phyloP scores from a whole-genome alignment of 1,140 invertebrate genomes.

The Euura lappo region DNA sequence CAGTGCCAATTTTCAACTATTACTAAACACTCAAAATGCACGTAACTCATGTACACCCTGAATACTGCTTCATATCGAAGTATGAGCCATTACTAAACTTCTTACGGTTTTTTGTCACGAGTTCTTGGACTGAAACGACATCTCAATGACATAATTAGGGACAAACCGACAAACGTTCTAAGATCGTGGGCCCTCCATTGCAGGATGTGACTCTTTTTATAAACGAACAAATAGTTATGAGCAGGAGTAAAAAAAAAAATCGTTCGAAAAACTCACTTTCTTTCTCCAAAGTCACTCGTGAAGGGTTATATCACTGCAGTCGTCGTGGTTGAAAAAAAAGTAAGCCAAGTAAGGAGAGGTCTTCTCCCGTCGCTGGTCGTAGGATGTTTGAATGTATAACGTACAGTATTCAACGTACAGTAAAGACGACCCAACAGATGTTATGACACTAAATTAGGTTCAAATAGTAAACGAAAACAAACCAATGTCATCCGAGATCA shows the following conservation, averaged over 20 bases:
- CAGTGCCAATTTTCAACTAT: not conserved
- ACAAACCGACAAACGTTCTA: no score
- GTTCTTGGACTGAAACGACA: not conserved
- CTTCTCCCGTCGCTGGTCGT: not conserved
- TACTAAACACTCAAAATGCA: not conserved
- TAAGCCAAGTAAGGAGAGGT: not conserved
- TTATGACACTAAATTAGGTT: not conserved
- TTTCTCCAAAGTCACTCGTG: no score
- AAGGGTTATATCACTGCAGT: no score
- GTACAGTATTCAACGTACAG: not conserved
- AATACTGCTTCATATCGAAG: not conserved
- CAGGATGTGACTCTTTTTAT: no score
- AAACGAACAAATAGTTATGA: no score
- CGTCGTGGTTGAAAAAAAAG: not conserved
- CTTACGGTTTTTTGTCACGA: not conserved
- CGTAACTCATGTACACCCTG: not conserved
- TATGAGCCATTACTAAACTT: not conserved
- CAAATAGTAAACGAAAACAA: slow-evolving; percentile 2
- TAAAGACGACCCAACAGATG: not conserved
- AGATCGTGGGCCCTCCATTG: no score
- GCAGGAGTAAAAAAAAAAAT: no score
- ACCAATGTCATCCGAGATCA: not conserved
- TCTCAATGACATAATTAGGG: no score
- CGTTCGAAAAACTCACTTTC: no score
- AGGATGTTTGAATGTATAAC: not conserved